Percentiles rank a stretch among this genome's conserved stretches.
Evolutionary conservation across 2,113 vertebrate genomes (phyloP).

Genomic region (Symphodus melops): DNA sequence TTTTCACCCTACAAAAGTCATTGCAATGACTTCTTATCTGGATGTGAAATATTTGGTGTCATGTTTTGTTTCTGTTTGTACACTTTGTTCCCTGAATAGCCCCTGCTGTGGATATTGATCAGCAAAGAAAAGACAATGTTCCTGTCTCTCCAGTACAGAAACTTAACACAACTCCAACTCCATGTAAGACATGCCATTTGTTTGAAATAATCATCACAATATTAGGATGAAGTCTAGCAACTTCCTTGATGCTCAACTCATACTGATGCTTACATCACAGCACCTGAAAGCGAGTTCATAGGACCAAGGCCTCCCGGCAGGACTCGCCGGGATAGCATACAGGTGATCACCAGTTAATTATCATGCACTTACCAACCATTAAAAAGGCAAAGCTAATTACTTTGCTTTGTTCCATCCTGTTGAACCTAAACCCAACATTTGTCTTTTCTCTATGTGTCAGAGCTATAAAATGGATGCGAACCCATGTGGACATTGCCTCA

Average conservation of each 20-base stretch:
- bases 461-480: slow-evolving; percentile 86
- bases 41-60: neutral
- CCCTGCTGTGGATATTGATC: slow-evolving; percentile 42
- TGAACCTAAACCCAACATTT: neutral
- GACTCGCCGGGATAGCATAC: slow-evolving; percentile 73
- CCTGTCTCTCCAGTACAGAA: slow-evolving; percentile 37
- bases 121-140: slow-evolving; percentile 18
- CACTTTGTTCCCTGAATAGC: slow-evolving; percentile 49
- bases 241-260: neutral
- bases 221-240: neutral
- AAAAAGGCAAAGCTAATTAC: neutral
- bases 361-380: neutral
- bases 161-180: slow-evolving; percentile 11
- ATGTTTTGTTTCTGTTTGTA: neutral
- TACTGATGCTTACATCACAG: slow-evolving; percentile 55
- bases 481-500: slow-evolving; percentile 91
- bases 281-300: slow-evolving; percentile 35
- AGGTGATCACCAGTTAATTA: slow-evolving; percentile 61
- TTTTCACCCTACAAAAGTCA: neutral
- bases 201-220: neutral
- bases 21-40: neutral
- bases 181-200: slow-evolving; percentile 60
- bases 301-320: slow-evolving; percentile 42
- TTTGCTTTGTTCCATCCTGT: neutral
- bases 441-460: slow-evolving; percentile 70